Percentiles rank a stretch among this genome's conserved stretches.
Conservation (phyloP, 2,797 vertebrate genomes). For the Xyrichtys novacula region DNA sequence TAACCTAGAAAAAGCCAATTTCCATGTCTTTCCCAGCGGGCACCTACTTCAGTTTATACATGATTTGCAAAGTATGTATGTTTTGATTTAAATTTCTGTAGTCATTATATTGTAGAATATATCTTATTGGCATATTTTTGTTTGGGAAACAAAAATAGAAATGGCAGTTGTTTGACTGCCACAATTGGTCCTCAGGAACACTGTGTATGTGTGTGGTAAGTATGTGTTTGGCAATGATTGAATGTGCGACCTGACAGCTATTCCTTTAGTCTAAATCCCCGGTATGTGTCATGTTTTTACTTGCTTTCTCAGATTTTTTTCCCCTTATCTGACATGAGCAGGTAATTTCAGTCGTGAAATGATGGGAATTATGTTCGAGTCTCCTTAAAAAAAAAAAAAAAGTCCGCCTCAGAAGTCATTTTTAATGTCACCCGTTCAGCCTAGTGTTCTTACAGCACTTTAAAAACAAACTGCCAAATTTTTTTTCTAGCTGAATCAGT, state of each 20-base stretch:
- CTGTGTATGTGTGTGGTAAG: slow-evolving; percentile 73
- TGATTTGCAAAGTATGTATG: slow-evolving; percentile 79
- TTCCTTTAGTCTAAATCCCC: slow-evolving; percentile 69
- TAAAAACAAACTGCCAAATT: slow-evolving; percentile 78
- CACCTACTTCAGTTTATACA: slow-evolving; percentile 75
- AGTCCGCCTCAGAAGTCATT: slow-evolving; percentile 49
- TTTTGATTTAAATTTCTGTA: slow-evolving; percentile 82
- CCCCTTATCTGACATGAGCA: slow-evolving; percentile 55
- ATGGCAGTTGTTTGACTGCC: slow-evolving; percentile 79
- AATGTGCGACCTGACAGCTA: slow-evolving; percentile 66
- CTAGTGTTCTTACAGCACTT: slow-evolving; percentile 80
- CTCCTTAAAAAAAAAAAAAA: slow-evolving; percentile 53
- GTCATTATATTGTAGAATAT: slow-evolving; percentile 81
- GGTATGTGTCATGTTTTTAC: slow-evolving; percentile 62
- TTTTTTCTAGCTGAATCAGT: slow-evolving; percentile 57
- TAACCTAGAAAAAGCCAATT: slow-evolving; percentile 75
- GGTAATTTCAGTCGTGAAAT: slow-evolving; percentile 64
- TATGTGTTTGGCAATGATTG: slow-evolving; percentile 66
- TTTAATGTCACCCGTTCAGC: slow-evolving; percentile 51
- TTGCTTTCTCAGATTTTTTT: slow-evolving; percentile 39
- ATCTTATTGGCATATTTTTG: slow-evolving; percentile 77
- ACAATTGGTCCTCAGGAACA: slow-evolving; percentile 83
- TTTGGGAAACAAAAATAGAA: slow-evolving; percentile 79
- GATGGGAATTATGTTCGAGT: slow-evolving; percentile 49
- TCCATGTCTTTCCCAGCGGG: slow-evolving; percentile 64